phyloP scores from a whole-genome alignment of 2,888 invertebrate genomes.

The Eledone cirrhosa region DNA sequence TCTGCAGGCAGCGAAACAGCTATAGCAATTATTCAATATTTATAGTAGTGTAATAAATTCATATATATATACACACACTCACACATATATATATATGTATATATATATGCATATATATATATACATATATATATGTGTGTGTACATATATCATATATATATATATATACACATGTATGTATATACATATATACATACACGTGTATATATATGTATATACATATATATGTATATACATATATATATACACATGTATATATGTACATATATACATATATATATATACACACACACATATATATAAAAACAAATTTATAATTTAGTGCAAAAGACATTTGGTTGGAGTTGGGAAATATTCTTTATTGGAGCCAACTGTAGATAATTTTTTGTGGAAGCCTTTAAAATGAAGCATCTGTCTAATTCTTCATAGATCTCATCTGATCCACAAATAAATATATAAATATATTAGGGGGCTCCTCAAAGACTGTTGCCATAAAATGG shows the following conservation, averaged over 20 bases:
- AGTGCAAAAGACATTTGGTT: no score
- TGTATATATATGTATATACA: not conserved
- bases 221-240: slow-evolving; percentile 14
- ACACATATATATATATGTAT: not conserved
- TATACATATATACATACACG: not conserved
- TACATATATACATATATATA: not conserved
- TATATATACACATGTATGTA: not conserved
- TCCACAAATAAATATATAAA: not conserved
- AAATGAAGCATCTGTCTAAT: not conserved
- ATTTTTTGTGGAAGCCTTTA: no score
- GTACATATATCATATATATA: no score
- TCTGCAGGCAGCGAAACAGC: no score
- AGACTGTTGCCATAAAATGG: no score
- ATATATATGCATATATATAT: not conserved
- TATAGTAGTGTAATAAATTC: no score
- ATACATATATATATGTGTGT: not conserved
- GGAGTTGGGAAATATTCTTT: no score
- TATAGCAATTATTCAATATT: no score
- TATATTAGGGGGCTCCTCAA: no score
- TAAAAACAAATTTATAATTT: not conserved
- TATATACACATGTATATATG: not conserved
- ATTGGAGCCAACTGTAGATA: no score
- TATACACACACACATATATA: not conserved
- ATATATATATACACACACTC: no score
- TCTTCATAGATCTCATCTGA: not conserved